Conservation (phyloP, 2,888 invertebrate genomes). For the Phytoseiulus persimilis region DNA sequence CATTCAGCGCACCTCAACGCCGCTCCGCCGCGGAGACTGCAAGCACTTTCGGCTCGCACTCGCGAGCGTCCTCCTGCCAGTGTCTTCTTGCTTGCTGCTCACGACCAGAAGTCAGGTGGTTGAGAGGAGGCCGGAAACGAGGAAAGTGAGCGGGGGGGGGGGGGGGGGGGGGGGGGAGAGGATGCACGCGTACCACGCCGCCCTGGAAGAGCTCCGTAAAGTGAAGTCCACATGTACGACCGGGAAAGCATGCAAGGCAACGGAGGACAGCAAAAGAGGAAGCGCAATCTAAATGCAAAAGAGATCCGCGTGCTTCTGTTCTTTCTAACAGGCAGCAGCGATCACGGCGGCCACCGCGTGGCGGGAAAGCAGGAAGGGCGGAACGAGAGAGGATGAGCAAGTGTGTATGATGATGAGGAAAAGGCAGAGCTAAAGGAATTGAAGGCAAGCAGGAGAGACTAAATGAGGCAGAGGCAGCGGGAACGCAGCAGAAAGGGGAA, state of each 20-base stretch:
- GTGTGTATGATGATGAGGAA: background rate
- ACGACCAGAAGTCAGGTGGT: background rate
- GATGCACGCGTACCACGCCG: background rate
- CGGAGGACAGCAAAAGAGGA: background rate
- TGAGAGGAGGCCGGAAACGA: background rate
- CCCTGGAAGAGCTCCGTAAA: background rate
- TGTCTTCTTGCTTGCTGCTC: background rate
- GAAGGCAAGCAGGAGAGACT: background rate
- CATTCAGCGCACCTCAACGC: background rate
- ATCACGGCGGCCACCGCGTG: background rate
- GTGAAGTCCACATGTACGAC: background rate
- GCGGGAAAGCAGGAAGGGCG: background rate
- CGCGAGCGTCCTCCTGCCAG: background rate
- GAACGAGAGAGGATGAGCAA: background rate
- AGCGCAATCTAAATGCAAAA: conserved; percentile 5
- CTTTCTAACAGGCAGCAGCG: background rate
- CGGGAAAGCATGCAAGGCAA: background rate
- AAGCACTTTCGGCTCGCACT: background rate
- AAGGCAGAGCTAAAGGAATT: background rate
- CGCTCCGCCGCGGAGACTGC: background rate
- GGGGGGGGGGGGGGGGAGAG: too few species aligned
- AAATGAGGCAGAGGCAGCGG: background rate
- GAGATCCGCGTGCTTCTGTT: background rate
- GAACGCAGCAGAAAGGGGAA: background rate
- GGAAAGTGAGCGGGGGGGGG: too few species aligned